A percentile compares a stretch with the other conserved stretches of the same genome.
These are phyloP conservation scores for Scopus umbretta DNA, from an alignment of 2,113 vertebrate species.

Conservation along the genomic window DNA sequence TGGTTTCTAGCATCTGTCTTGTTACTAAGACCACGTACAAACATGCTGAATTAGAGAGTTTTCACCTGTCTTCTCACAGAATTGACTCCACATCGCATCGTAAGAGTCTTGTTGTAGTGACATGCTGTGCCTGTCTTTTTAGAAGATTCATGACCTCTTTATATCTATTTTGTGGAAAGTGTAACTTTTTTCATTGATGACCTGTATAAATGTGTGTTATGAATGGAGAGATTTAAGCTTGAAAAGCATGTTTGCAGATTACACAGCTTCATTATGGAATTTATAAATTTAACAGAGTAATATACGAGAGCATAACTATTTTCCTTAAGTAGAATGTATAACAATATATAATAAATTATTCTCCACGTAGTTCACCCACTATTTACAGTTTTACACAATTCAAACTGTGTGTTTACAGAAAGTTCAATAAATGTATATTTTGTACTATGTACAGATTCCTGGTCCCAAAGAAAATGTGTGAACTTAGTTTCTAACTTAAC, in stretches of 20 bases:
- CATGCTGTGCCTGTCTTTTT: constrained; percentile 70
- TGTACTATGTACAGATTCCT: constrained; percentile 85
- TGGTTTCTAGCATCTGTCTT: constrained; percentile 50
- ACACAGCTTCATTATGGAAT: constrained; percentile 65
- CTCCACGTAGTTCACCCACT: constrained; percentile 79
- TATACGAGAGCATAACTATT: constrained; percentile 79
- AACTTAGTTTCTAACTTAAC: constrained; percentile 82
- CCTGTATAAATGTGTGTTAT: constrained; percentile 65
- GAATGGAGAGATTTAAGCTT: constrained; percentile 70
- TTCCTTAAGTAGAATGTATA: constrained; percentile 77
- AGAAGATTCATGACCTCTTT: constrained; percentile 62
- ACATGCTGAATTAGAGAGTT: constrained; percentile 64
- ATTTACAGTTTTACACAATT: constrained; percentile 83
- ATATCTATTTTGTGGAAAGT: constrained; percentile 64
- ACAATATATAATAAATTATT: constrained; percentile 83
- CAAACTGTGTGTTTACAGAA: constrained; percentile 76
- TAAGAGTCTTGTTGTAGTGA: constrained; percentile 56
- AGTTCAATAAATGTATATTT: constrained; percentile 89
- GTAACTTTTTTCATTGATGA: constrained; percentile 60
- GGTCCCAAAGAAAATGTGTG: constrained; percentile 81
- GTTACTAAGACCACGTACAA: constrained; percentile 2
- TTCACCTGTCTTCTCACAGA: constrained; percentile 71
- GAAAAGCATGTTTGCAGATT: constrained; percentile 77
- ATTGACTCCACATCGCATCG: constrained; percentile 46
- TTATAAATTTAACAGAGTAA: constrained; percentile 70